phyloP scores from a whole-genome alignment of 2,797 vertebrate species.

The Hoplostethus atlanticus region DNA sequence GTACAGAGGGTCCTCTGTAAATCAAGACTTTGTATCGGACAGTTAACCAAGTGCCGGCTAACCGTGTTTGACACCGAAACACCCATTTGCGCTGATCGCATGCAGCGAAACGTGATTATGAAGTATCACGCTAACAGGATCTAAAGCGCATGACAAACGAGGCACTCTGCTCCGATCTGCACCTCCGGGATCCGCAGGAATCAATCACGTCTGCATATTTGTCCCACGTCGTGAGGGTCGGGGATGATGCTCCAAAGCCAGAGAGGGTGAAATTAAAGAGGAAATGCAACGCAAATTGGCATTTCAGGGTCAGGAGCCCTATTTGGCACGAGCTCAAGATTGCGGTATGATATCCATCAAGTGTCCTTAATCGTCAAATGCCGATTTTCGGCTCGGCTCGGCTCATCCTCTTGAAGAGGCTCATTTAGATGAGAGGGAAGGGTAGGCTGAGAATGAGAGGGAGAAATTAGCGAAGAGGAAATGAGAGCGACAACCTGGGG shows the following conservation, averaged over 20 bases:
- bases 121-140: slow-evolving; percentile 22
- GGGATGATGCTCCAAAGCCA: neutral
- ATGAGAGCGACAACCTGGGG: slow-evolving; percentile 47
- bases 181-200: slow-evolving; percentile 7
- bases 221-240: slow-evolving; percentile 23
- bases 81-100: slow-evolving; percentile 33
- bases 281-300: slow-evolving; percentile 19
- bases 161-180: neutral
- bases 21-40: slow-evolving; percentile 51
- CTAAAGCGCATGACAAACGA: slow-evolving; percentile 31
- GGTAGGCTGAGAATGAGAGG: slow-evolving; percentile 30
- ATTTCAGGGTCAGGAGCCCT: slow-evolving; percentile 30
- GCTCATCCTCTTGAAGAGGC: slow-evolving; percentile 53
- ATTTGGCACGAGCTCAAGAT: slow-evolving; percentile 2
- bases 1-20: slow-evolving; percentile 61
- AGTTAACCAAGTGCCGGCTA: slow-evolving; percentile 53
- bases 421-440: slow-evolving; percentile 51
- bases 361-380: slow-evolving; percentile 41
- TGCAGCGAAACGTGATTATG: slow-evolving; percentile 32
- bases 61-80: slow-evolving; percentile 57
- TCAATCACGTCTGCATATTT: slow-evolving; percentile 29
- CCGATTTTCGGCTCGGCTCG: slow-evolving; percentile 32
- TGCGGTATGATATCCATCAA: slow-evolving; percentile 43
- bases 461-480: slow-evolving; percentile 38
- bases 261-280: neutral